These are phyloP conservation scores for Cotesia glomerata DNA, from an alignment of 1,140 invertebrate genomes.

Conservation along the genomic window DNA sequence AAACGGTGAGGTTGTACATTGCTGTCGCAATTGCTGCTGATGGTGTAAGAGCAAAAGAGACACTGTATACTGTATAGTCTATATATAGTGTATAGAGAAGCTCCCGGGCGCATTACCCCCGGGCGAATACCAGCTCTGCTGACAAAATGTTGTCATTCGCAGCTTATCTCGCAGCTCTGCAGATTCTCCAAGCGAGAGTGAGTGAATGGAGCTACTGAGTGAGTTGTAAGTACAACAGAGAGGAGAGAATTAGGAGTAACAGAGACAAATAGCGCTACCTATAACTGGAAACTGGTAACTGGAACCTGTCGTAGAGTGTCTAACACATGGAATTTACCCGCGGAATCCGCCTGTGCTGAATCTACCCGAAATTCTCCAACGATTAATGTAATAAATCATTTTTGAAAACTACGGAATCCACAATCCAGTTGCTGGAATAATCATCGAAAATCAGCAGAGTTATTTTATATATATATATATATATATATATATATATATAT, in stretches of 20 bases:
- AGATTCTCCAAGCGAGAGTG: slow-evolving; percentile 24
- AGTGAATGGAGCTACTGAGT: background rate
- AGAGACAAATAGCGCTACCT: too few relatives aligned
- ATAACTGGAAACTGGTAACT: background rate
- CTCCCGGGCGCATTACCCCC: slow-evolving; percentile 24
- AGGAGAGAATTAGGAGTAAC: too few relatives aligned
- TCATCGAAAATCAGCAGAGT: background rate
- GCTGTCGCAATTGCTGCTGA: background rate
- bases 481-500: background rate
- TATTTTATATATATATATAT: background rate
- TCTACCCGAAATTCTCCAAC: slow-evolving; percentile 4
- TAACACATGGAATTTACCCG: slow-evolving; percentile 19
- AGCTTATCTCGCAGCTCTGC: slow-evolving; percentile 35
- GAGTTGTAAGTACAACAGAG: too few relatives aligned
- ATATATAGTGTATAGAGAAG: slow-evolving; percentile 17
- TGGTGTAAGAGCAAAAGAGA: too few relatives aligned
- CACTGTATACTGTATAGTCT: background rate
- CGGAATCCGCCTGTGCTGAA: slow-evolving; percentile 9
- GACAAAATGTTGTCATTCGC: slow-evolving; percentile 41
- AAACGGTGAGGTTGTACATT: slow-evolving; percentile 32
- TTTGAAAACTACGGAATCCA: slow-evolving; percentile 20
- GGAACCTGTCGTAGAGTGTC: slow-evolving; percentile 19
- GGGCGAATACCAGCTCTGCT: slow-evolving; percentile 27
- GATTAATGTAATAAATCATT: slow-evolving; percentile 27
- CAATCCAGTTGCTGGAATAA: background rate